Evolutionary conservation across 92 coral and sea anemone genomes (phyloP).

Genomic region (Phenganax stokvisi): DNA sequence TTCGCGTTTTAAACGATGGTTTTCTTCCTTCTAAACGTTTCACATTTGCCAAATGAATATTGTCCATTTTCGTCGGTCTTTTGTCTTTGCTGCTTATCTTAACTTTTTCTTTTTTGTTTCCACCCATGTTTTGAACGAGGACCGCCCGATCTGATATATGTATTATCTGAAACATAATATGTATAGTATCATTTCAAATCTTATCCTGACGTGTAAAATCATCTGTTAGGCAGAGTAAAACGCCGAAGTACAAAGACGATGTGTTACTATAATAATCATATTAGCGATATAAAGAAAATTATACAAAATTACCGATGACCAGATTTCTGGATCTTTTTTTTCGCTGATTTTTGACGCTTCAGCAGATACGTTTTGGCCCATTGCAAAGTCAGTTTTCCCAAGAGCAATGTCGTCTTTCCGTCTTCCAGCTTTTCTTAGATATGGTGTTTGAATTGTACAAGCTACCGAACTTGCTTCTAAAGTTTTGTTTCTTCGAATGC

Average conservation of each 20-base stretch:
- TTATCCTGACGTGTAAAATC: not conserved
- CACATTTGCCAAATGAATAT: constrained; percentile 11
- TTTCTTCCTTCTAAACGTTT: constrained; percentile 15
- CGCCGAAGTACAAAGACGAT: not conserved
- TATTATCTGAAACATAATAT: constrained; percentile 15
- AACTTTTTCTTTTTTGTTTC: constrained; percentile 9
- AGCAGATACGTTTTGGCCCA: too few species aligned
- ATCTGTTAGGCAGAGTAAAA: too few species aligned
- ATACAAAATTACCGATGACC: too few species aligned
- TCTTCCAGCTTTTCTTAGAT: too few species aligned
- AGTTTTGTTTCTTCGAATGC: too few species aligned
- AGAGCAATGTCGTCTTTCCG: too few species aligned
- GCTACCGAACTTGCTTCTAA: too few species aligned
- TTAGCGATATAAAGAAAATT: too few species aligned
- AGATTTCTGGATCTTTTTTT: too few species aligned
- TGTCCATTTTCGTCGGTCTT: not conserved
- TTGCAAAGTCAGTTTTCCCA: too few species aligned
- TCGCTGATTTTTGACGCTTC: too few species aligned
- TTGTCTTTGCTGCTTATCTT: not conserved
- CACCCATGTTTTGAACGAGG: not conserved
- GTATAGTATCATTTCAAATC: not conserved
- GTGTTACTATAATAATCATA: not conserved
- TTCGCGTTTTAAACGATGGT: not conserved
- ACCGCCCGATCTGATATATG: constrained; percentile 35
- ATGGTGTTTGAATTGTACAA: too few species aligned